These are phyloP conservation scores for Erythrocercus mccallii DNA, from an alignment of 2,113 vertebrate genomes.

Conservation along the genomic window DNA sequence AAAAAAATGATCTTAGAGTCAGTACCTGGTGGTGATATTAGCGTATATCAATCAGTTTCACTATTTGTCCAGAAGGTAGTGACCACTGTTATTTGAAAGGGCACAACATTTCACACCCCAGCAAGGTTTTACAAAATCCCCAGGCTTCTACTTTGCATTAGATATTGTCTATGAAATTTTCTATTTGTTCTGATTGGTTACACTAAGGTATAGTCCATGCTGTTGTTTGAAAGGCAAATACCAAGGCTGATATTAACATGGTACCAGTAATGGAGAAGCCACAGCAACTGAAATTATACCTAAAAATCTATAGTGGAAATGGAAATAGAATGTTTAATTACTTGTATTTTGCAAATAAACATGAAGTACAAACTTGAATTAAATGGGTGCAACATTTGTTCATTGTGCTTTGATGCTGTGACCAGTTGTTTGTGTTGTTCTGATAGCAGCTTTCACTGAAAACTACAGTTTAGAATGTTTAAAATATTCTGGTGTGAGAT, in stretches of 20 bases:
- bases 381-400: not conserved
- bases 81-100: not conserved
- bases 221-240: not conserved
- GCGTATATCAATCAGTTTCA: not conserved
- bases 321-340: not conserved
- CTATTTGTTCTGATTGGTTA: not conserved
- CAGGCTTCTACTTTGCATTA: not conserved
- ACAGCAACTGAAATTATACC: not conserved
- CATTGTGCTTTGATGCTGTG: not conserved
- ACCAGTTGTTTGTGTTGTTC: not conserved
- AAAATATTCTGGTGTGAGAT: not conserved
- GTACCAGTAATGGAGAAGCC: not conserved
- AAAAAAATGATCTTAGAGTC: not conserved
- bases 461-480: not conserved
- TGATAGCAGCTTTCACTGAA: not conserved
- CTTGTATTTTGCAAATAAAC: conserved; percentile 56
- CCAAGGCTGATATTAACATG: not conserved
- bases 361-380: conserved; percentile 3
- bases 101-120: not conserved
- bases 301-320: not conserved
- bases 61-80: not conserved
- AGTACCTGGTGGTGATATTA: not conserved
- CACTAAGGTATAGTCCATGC: not conserved
- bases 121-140: not conserved
- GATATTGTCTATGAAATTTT: not conserved